Base-by-base conservation (phyloP, 2,797 vertebrate genomes). In the Lycodopsis pacificus region DNA sequence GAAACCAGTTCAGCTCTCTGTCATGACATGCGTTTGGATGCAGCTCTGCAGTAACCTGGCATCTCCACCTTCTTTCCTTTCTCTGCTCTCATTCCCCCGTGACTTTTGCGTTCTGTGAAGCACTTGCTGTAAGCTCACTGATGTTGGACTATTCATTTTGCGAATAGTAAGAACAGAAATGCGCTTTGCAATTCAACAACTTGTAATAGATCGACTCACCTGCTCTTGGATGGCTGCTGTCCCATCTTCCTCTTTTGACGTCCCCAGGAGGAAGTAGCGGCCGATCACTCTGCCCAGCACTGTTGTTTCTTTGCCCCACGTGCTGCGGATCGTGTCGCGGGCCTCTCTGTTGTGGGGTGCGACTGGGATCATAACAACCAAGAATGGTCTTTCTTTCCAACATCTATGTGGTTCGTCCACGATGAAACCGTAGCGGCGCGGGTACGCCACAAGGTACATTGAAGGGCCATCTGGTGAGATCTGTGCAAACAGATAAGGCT, bases 301-400 rank as follows among this genome's bases (percentile, higher is more conserved):
- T 1, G 0, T 34, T 0, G 44, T 68, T 15, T 84, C 70, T 17
- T 65, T 81, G 17, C 67, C 86, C 90, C 90, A 91, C 0, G 91
- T 90, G 2, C 57, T 65, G 11, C 89, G 89, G 57, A 91, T 88
- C 1, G 38, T 17, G 7, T 90, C 71, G 5, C 88, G 89, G 5
- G 85, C 73, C 48, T 63, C 32, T 63, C 13, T 81, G 82, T 85
- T 57, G 34, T 77, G 12, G 0, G 88, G 82, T 17, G 79, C 56
- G 0, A 89, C 88, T 2, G 88, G 89, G 32, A 89, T 79, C 38
- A 92, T 74, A 1, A 93, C 65, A 14, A 92, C 81, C 72, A 92
- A 19, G 64, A 90, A 92, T 0, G 91, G 88, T 1, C 51, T 83
- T 73, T 88, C 83, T 68, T 77, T 20, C n/a, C 0, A 25, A 69